These are phyloP conservation scores for Tachina fera DNA, from an alignment of 2,888 invertebrate genomes.

Conservation along the genomic window DNA sequence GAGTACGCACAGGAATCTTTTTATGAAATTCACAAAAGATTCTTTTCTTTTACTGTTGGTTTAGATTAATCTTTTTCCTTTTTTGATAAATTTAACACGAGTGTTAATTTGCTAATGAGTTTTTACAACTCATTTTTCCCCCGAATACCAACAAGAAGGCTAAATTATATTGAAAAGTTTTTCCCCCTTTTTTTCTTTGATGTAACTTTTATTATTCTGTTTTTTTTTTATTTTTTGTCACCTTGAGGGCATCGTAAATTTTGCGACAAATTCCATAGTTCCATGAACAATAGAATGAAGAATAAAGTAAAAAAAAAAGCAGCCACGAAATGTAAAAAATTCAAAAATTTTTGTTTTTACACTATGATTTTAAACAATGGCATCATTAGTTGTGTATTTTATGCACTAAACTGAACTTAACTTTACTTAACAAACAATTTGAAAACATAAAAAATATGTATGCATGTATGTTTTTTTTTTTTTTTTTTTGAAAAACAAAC, in stretches of 20 bases:
- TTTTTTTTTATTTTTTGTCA: constrained; percentile 37
- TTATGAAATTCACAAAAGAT: not conserved
- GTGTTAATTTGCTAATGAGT: constrained; percentile 70
- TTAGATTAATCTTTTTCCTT: not conserved
- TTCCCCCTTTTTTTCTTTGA: constrained; percentile 30
- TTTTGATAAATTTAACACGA: constrained; percentile 60
- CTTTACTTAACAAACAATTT: constrained; percentile 53
- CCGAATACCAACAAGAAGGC: constrained; percentile 22
- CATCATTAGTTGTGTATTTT: constrained; percentile 71
- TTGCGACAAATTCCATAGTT: constrained; percentile 67
- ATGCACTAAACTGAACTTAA: constrained; percentile 65
- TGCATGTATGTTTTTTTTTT: too few species aligned
- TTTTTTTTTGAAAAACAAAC: constrained; percentile 11
- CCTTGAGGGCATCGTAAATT: constrained; percentile 67
- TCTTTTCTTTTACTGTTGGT: not conserved
- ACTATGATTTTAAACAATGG: constrained; percentile 69
- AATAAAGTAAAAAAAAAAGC: not conserved
- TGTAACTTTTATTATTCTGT: constrained; percentile 30
- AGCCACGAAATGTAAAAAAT: constrained; percentile 33
- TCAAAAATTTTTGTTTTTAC: constrained; percentile 62
- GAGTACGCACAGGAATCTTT: not conserved
- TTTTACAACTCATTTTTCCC: constrained; percentile 27
- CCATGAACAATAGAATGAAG: constrained; percentile 54
- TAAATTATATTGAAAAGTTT: constrained; percentile 23
- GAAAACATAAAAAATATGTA: constrained; percentile 51